A percentile compares a stretch with the other conserved stretches of the same genome.
Evolutionary conservation across 1,140 invertebrate genomes (phyloP).

Genomic region (Brachionus paranguensis): DNA sequence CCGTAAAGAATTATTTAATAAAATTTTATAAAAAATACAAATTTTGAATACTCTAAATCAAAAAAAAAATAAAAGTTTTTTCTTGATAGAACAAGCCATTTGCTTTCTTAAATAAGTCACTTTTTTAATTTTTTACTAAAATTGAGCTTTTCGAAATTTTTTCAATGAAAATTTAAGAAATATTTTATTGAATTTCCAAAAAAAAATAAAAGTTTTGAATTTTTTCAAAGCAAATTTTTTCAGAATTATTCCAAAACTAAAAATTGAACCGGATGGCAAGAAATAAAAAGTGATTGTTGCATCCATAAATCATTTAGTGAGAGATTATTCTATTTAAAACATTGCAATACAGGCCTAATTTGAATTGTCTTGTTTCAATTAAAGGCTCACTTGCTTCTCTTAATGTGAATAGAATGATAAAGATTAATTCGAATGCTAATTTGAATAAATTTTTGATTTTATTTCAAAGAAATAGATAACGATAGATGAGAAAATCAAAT

Average conservation of each 20-base stretch:
- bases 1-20: too few species aligned
- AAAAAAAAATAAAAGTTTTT: too few species aligned
- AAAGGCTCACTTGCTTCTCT: neutral
- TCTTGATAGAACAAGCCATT: too few species aligned
- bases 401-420: neutral
- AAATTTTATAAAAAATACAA: too few species aligned
- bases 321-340: neutral
- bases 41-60: too few species aligned
- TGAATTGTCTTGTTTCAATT: conserved; percentile 29
- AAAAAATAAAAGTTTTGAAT: too few species aligned
- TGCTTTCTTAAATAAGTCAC: too few species aligned
- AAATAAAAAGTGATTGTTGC: neutral
- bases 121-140: too few species aligned
- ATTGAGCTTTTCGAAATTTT: too few species aligned
- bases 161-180: too few species aligned
- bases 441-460: conserved; percentile 17
- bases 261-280: neutral
- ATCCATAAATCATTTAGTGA: neutral
- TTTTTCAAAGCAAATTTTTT: too few species aligned
- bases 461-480: neutral
- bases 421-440: conserved; percentile 29
- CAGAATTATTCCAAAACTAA: neutral
- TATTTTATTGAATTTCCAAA: too few species aligned
- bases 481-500: neutral
- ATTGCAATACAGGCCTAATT: neutral